Evolutionary conservation across 2,113 vertebrate genomes (phyloP).

Genomic region (Etia nguti): DNA sequence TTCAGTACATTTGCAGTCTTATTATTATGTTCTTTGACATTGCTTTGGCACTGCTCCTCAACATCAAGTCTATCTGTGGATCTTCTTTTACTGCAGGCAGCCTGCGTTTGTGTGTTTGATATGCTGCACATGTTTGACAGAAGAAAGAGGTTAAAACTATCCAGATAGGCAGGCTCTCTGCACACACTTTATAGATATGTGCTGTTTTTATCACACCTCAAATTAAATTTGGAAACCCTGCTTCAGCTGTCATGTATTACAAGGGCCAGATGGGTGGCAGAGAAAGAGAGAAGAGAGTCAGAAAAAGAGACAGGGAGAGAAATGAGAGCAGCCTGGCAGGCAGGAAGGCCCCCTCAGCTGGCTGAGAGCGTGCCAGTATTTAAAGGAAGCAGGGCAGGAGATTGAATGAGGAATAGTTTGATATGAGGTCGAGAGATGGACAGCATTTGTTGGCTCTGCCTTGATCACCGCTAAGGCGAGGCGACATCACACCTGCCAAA

Average conservation of each 20-base stretch:
- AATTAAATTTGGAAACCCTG: constrained; percentile 58
- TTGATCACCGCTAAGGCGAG: not conserved
- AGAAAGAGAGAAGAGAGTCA: not conserved
- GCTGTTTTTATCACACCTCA: constrained; percentile 68
- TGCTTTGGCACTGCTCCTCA: constrained; percentile 17
- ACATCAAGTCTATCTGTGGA: constrained; percentile 47
- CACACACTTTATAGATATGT: constrained; percentile 67
- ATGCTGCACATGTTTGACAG: constrained; percentile 43
- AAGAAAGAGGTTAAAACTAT: constrained; percentile 39
- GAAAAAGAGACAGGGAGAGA: not conserved
- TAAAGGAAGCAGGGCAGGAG: not conserved
- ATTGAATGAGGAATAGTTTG: constrained; percentile 6
- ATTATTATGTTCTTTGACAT: constrained; percentile 24
- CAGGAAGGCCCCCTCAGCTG: not conserved
- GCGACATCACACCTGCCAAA: not conserved
- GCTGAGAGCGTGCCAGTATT: not conserved
- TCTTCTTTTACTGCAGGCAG: constrained; percentile 35
- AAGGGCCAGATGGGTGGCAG: constrained; percentile 64
- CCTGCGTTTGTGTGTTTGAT: constrained; percentile 34
- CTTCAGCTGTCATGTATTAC: constrained; percentile 69
- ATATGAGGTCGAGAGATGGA: not conserved
- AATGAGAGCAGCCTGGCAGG: not conserved
- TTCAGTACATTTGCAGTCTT: not conserved
- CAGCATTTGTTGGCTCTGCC: not conserved
- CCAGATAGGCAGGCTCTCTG: constrained; percentile 37